Percentiles rank a stretch among this genome's conserved stretches.
Conservation (phyloP, 92 coral and sea anemone species). For the Palythoa heliodiscus region DNA sequence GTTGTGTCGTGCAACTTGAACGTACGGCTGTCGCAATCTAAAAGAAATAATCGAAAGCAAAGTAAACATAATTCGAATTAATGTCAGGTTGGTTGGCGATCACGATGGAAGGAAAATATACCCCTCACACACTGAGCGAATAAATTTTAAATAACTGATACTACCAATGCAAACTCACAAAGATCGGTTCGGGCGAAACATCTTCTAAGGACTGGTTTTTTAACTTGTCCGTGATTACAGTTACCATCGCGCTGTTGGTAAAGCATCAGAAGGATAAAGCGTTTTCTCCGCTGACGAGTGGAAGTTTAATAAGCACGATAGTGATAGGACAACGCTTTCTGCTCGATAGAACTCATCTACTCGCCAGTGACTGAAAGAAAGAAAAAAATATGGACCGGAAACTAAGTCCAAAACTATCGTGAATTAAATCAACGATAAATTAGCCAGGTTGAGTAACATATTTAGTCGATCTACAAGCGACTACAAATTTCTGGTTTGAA, state of each 20-base stretch:
- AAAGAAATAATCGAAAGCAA: slow-evolving; percentile 57
- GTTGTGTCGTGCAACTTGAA: slow-evolving; percentile 40
- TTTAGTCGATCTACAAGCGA: slow-evolving; percentile 2
- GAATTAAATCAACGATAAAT: slow-evolving; percentile 14
- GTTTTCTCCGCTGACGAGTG: slow-evolving; percentile 64
- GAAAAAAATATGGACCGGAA: slow-evolving; percentile 76
- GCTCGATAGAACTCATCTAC: slow-evolving; percentile 60
- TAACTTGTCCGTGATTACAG: slow-evolving; percentile 92
- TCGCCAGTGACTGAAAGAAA: slow-evolving; percentile 64
- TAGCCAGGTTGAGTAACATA: slow-evolving; percentile 5
- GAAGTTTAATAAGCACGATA: slow-evolving; percentile 59
- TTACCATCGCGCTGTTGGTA: slow-evolving; percentile 80
- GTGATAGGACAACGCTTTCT: slow-evolving; percentile 31
- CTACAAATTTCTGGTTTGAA: not conserved
- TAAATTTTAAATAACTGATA: slow-evolving; percentile 43
- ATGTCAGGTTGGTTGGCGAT: slow-evolving; percentile 58
- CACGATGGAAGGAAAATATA: slow-evolving; percentile 25
- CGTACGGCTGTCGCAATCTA: slow-evolving; percentile 51
- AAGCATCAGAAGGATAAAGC: slow-evolving; percentile 60
- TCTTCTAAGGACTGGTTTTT: slow-evolving; percentile 94
- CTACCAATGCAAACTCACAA: slow-evolving; percentile 57
- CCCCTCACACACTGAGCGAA: slow-evolving; percentile 12
- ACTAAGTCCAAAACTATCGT: slow-evolving; percentile 26
- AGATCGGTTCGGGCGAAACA: slow-evolving; percentile 76
- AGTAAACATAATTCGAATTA: slow-evolving; percentile 75